Conservation (phyloP, 2,113 vertebrate genomes). For the Lepus americanus region DNA sequence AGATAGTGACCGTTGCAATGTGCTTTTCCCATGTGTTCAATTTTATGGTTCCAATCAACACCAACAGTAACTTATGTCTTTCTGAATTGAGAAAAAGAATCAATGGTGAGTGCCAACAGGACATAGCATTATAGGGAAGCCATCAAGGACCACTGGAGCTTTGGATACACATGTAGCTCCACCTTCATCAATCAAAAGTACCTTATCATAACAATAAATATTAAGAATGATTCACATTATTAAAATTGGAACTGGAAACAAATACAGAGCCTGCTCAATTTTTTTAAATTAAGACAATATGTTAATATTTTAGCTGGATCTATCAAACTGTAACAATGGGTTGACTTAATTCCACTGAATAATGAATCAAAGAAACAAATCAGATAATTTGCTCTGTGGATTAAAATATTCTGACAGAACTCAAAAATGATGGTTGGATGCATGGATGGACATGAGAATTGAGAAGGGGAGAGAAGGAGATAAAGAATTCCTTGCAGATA, state of each 20-base stretch:
- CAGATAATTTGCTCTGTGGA: not conserved
- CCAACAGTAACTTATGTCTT: conserved; percentile 26
- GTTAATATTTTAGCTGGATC: not conserved
- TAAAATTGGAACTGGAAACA: not conserved
- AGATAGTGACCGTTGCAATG: conserved; percentile 25
- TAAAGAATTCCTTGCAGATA: not conserved
- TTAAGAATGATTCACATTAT: not conserved
- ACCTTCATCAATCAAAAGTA: not conserved
- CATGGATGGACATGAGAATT: not conserved
- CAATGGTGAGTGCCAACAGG: not conserved
- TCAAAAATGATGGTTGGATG: not conserved
- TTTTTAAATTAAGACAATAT: not conserved
- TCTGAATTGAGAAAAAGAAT: conserved; percentile 45
- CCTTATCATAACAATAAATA: not conserved
- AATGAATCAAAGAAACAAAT: not conserved
- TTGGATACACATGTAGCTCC: not conserved
- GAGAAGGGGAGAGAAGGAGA: not conserved
- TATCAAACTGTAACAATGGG: not conserved
- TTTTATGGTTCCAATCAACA: conserved; percentile 69
- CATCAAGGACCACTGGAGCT: not conserved
- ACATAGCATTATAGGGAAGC: no score
- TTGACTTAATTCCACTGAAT: not conserved
- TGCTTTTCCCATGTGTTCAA: not conserved
- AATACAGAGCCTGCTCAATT: not conserved
- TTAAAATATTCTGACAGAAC: not conserved